These are phyloP conservation scores for Sphenopsis melanotis DNA, from an alignment of 2,797 vertebrate species.

Conservation along the genomic window DNA sequence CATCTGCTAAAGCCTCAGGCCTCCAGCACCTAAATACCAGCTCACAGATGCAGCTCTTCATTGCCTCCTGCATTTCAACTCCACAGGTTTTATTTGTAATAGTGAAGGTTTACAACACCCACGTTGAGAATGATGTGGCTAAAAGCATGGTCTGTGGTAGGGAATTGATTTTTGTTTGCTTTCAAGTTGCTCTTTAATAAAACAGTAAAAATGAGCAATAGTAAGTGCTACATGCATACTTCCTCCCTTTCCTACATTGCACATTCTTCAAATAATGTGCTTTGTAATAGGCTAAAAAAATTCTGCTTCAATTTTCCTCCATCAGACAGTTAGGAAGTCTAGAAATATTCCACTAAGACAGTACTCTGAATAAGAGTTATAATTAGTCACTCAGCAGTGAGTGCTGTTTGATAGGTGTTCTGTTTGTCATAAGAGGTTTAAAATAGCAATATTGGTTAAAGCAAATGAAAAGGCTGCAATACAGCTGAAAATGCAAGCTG, in stretches of 20 bases:
- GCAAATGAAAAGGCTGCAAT: neutral
- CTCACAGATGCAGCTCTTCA: neutral
- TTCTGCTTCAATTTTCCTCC: conserved; percentile 37
- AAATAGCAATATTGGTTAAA: neutral
- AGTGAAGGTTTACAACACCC: neutral
- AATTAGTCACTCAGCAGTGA: neutral
- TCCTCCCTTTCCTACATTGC: neutral
- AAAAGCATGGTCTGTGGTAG: neutral
- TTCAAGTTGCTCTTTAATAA: neutral
- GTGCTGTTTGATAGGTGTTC: neutral
- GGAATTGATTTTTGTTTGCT: neutral
- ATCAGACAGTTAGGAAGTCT: conserved; percentile 5
- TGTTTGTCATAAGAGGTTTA: neutral
- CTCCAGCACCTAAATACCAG: neutral
- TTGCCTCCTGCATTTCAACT: neutral
- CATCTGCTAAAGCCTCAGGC: neutral
- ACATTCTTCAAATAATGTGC: neutral
- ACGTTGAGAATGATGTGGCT: neutral
- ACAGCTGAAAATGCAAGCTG: neutral
- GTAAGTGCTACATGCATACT: neutral
- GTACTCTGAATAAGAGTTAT: neutral
- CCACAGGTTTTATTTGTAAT: neutral
- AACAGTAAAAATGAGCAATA: neutral
- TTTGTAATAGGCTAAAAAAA: neutral
- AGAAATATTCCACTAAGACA: conserved; percentile 13